Evolutionary conservation across 1,140 invertebrate genomes (phyloP).

Genomic region (Meloidogyne hapla): DNA sequence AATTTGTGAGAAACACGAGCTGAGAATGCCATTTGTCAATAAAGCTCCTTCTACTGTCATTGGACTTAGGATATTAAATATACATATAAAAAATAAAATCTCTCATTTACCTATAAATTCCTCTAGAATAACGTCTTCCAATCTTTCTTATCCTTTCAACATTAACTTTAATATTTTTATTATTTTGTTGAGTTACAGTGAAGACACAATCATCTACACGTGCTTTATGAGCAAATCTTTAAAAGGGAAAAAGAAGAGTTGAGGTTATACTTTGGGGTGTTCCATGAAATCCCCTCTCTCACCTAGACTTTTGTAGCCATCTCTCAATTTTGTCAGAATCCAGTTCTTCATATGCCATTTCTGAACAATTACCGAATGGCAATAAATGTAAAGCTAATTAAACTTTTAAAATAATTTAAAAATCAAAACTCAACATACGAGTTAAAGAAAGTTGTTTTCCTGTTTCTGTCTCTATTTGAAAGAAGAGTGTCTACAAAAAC

Average conservation of each 20-base stretch:
- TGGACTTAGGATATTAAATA: slow-evolving; percentile 79
- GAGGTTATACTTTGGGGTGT: neutral
- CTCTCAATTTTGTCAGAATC: slow-evolving; percentile 38
- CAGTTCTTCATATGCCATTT: slow-evolving; percentile 29
- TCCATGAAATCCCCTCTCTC: neutral
- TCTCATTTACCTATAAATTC: slow-evolving; percentile 68
- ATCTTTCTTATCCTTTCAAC: slow-evolving; percentile 48
- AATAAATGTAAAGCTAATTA: slow-evolving; percentile 47
- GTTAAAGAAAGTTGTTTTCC: slow-evolving; percentile 51
- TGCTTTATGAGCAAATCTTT: slow-evolving; percentile 51
- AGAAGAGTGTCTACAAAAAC: slow-evolving; percentile 27
- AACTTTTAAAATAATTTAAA: slow-evolving; percentile 29
- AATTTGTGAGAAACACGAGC: slow-evolving; percentile 89
- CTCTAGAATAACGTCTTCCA: slow-evolving; percentile 65
- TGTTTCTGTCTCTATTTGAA: slow-evolving; percentile 40
- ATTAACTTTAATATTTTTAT: slow-evolving; percentile 20
- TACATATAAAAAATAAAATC: too few relatives aligned
- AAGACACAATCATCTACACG: slow-evolving; percentile 46
- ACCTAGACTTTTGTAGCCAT: slow-evolving; percentile 48
- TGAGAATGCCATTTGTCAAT: slow-evolving; percentile 82
- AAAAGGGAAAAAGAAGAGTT: neutral
- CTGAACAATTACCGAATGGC: slow-evolving; percentile 50
- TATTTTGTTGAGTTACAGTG: slow-evolving; percentile 30
- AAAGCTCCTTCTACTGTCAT: slow-evolving; percentile 82
- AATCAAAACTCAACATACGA: slow-evolving; percentile 30